Conservation (phyloP, 2,797 vertebrate genomes). For the Euthynnus affinis region DNA sequence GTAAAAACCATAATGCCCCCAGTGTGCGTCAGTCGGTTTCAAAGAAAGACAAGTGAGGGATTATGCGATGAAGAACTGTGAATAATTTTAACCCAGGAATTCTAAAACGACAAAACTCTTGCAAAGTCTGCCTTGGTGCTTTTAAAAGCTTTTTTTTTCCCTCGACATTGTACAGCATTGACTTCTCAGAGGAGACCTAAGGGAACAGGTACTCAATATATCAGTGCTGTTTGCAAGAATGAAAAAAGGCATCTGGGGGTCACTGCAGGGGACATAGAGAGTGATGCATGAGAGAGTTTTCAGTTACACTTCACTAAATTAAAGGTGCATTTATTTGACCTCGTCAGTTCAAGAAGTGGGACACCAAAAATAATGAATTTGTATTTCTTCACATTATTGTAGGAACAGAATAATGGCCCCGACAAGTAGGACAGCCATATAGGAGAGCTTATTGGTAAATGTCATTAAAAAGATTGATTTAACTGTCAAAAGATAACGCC, state of each 20-base stretch:
- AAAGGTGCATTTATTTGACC: constrained; percentile 66
- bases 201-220: constrained; percentile 46
- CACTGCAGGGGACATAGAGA: constrained; percentile 35
- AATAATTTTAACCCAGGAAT: constrained; percentile 55
- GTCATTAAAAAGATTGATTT: neutral
- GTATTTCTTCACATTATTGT: constrained; percentile 11
- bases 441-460: neutral
- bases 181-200: constrained; percentile 45
- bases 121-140: constrained; percentile 7
- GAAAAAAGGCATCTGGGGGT: constrained; percentile 48
- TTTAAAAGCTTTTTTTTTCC: constrained; percentile 46
- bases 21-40: constrained; percentile 63
- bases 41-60: constrained; percentile 62
- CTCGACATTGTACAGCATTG: constrained; percentile 37
- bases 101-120: constrained; percentile 56
- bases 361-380: constrained; percentile 32
- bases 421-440: neutral
- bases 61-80: constrained; percentile 54
- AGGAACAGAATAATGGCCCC: neutral
- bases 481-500: neutral
- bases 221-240: constrained; percentile 50
- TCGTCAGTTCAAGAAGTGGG: constrained; percentile 53
- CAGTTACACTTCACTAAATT: constrained; percentile 72
- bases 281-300: constrained; percentile 64
- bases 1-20: constrained; percentile 68